phyloP scores from a whole-genome alignment of 2,888 invertebrate species.

The Heliconius charithonia region DNA sequence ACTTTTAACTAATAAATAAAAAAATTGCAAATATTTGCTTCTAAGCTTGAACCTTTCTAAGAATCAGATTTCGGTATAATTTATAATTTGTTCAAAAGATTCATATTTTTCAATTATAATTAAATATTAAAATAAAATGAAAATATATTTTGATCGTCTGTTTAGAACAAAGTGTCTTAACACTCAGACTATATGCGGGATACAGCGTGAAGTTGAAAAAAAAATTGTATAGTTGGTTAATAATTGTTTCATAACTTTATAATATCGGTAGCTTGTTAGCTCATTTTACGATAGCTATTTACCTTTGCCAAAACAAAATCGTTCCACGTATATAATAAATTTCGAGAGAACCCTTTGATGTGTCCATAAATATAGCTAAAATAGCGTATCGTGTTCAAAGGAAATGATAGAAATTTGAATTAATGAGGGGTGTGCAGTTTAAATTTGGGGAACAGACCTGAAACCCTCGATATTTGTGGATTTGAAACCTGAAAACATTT shows the following conservation, averaged over 20 bases:
- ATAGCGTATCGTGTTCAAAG: slow-evolving; percentile 22
- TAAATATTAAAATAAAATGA: not conserved
- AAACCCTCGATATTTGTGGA: not conserved
- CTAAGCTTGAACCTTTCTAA: no score
- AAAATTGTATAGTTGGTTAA: not conserved
- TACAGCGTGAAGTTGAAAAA: no score
- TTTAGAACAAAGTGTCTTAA: not conserved
- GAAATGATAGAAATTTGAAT: slow-evolving; percentile 9
- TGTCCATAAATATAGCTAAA: slow-evolving; percentile 15
- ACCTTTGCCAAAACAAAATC: slow-evolving; percentile 29
- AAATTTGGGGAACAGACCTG: not conserved
- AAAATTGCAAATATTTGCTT: no score
- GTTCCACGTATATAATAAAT: slow-evolving; percentile 21
- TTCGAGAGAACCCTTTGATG: slow-evolving; percentile 30
- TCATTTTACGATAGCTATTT: slow-evolving; percentile 21
- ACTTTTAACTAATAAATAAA: no score
- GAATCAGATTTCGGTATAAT: no score
- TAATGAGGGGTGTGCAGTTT: not conserved
- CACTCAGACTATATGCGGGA: no score
- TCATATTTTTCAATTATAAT: not conserved
- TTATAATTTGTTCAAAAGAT: no score
- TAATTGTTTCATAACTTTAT: not conserved
- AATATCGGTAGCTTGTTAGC: slow-evolving; percentile 14
- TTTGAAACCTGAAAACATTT: not conserved
- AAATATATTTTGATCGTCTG: no score